Conservation (phyloP, 2,888 invertebrate species). For the Caenorhabditis zanzibari region DNA sequence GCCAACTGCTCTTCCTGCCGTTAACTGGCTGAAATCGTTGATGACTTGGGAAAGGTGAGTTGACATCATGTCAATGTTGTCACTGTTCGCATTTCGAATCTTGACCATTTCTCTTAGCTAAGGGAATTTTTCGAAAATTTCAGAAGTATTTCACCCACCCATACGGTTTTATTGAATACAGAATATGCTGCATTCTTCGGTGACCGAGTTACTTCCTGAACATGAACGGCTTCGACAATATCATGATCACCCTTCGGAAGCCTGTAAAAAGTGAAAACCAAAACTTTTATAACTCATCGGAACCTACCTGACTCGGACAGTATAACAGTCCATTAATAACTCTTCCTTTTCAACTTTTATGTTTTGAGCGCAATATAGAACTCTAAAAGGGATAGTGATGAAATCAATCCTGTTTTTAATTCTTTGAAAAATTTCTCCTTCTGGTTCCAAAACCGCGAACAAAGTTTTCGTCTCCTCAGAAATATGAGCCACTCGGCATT, state of each 20-base stretch:
- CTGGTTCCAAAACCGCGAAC: constrained; percentile 23
- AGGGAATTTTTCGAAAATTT: neutral
- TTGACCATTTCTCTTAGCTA: constrained; percentile 28
- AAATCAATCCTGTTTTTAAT: constrained; percentile 20
- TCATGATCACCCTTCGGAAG: neutral
- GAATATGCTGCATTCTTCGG: neutral
- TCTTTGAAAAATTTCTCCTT: neutral
- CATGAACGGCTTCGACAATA: neutral
- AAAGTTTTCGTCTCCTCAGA: constrained; percentile 25
- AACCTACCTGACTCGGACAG: constrained; percentile 17
- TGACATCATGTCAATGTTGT: neutral
- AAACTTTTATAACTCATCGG: neutral
- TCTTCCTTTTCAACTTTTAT: neutral
- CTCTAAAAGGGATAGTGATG: constrained; percentile 40
- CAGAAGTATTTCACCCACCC: neutral
- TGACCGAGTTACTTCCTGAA: neutral
- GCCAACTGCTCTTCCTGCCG: neutral
- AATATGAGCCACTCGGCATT: constrained; percentile 37
- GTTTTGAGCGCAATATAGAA: constrained; percentile 5
- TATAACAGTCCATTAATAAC: constrained; percentile 10
- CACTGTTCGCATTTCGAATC: neutral
- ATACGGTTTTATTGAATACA: constrained; percentile 19
- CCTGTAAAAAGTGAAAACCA: constrained; percentile 8
- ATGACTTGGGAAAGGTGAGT: constrained; percentile 3
- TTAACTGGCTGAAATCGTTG: constrained; percentile 11